Percentiles rank a stretch among this genome's conserved stretches.
Conservation (phyloP, 2,797 vertebrate species). For the Chromis chromis region DNA sequence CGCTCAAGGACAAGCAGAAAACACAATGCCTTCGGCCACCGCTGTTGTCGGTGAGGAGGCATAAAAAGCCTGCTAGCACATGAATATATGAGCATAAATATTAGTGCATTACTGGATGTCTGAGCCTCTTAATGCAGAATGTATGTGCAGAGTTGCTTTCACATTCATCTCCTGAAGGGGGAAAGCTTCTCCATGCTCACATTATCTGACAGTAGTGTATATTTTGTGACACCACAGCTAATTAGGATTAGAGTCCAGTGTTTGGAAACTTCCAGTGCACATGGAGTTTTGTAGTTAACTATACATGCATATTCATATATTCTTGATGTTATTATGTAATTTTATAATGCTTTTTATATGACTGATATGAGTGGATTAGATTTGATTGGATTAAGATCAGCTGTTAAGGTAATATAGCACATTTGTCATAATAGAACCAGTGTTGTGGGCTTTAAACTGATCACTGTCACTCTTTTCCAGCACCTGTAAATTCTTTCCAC, state of each 20-base stretch:
- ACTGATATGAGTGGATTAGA: no score
- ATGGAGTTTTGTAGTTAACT: no score
- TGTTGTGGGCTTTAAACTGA: not conserved
- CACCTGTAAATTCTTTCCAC: not conserved
- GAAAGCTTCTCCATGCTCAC: not conserved
- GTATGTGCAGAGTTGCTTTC: not conserved
- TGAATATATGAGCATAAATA: not conserved
- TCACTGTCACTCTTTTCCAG: not conserved
- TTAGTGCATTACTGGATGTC: not conserved
- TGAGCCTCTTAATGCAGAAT: not conserved
- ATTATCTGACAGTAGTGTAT: not conserved
- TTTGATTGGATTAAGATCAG: no score
- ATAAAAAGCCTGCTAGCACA: not conserved
- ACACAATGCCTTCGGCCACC: no score
- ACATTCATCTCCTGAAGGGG: not conserved
- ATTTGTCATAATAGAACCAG: no score
- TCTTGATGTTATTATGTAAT: no score
- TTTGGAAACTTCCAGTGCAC: no score
- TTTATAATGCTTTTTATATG: no score
- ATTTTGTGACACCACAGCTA: not conserved
- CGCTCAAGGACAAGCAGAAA: no score
- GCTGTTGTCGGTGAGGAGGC: no score
- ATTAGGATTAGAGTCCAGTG: no score
- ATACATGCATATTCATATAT: no score
- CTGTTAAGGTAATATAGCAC: not conserved